A percentile compares a stretch with the other conserved stretches of the same genome.
Evolutionary conservation across 2,113 vertebrate species (phyloP).

Genomic region (Mormyrus lacerda): DNA sequence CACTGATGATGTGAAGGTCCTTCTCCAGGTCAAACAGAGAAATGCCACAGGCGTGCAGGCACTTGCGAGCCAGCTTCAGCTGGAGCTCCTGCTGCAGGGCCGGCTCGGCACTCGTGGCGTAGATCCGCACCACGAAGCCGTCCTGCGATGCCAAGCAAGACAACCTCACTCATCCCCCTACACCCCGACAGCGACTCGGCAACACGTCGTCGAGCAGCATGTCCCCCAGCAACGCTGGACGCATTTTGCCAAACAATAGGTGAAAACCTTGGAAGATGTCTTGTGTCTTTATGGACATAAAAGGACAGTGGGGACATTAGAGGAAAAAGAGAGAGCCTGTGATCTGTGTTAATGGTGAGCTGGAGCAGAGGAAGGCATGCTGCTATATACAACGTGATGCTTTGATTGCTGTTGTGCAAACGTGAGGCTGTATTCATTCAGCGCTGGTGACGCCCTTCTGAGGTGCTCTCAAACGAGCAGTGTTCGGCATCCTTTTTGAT

Average conservation of each 20-base stretch:
- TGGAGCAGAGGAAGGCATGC: not conserved
- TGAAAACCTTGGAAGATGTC: not conserved
- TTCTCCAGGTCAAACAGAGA: constrained; percentile 96
- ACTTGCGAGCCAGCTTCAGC: constrained; percentile 95
- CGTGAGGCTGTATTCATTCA: not conserved
- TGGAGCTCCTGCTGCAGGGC: constrained; percentile 94
- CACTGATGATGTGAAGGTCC: constrained; percentile 98
- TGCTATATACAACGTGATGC: not conserved
- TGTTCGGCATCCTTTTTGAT: too few species aligned
- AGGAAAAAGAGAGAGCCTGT: not conserved
- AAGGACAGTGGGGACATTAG: not conserved
- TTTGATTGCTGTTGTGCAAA: not conserved
- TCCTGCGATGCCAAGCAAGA: constrained; percentile 61
- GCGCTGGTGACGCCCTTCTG: not conserved
- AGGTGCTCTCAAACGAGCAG: not conserved
- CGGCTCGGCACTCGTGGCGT: constrained; percentile 89
- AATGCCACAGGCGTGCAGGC: constrained; percentile 95
- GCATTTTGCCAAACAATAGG: not conserved
- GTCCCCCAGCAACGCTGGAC: not conserved
- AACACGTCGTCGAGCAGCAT: not conserved
- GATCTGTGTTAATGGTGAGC: not conserved
- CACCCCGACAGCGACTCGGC: not conserved
- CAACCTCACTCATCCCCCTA: not conserved
- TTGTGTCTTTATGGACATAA: not conserved
- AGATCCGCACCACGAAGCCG: constrained; percentile 96